These are phyloP conservation scores for Hippopotamyrus pictus DNA, from an alignment of 2,797 vertebrate genomes.

Conservation along the genomic window DNA sequence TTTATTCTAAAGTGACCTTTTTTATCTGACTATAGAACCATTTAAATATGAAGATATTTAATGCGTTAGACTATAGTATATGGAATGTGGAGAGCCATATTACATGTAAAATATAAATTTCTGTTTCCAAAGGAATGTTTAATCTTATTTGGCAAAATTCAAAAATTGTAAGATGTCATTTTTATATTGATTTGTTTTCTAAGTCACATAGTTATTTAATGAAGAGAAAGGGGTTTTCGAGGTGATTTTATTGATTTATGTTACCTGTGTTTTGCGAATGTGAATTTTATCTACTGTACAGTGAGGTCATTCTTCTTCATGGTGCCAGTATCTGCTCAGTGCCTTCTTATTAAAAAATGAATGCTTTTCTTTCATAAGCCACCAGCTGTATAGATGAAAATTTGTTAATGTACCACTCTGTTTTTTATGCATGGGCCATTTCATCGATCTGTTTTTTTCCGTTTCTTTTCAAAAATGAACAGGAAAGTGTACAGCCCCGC, in stretches of 20 bases:
- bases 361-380: constrained; percentile 15
- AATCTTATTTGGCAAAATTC: constrained; percentile 47
- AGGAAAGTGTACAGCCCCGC: background rate
- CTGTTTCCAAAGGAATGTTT: constrained; percentile 41
- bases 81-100: constrained; percentile 40
- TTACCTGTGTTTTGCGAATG: constrained; percentile 51
- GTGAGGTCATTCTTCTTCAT: constrained; percentile 19
- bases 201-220: constrained; percentile 45
- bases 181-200: constrained; percentile 58
- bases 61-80: constrained; percentile 35
- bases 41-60: constrained; percentile 47
- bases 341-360: constrained; percentile 21
- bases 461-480: background rate
- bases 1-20: constrained; percentile 47
- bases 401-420: constrained; percentile 7
- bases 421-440: constrained; percentile 27
- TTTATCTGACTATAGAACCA: constrained; percentile 45
- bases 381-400: background rate
- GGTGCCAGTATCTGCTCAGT: constrained; percentile 20
- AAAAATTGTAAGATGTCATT: constrained; percentile 51
- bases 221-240: constrained; percentile 38
- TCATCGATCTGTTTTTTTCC: constrained; percentile 16
- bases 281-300: constrained; percentile 48
- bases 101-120: constrained; percentile 21
- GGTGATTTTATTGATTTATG: constrained; percentile 49